Evolutionary conservation across 2,888 invertebrate genomes (phyloP).

Genomic region (Synergus gifuensis): DNA sequence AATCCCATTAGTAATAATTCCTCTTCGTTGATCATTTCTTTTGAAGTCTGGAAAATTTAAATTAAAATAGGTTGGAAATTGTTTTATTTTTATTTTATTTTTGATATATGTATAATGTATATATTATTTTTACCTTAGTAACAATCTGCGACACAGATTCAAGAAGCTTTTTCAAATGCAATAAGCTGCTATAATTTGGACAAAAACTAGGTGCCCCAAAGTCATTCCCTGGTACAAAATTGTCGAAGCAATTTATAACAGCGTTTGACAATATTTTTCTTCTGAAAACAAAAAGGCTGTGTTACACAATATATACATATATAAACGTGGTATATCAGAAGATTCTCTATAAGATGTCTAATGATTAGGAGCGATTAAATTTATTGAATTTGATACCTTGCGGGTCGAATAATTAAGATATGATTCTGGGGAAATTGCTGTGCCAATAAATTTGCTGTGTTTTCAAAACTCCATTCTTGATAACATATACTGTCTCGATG

Average conservation of each 20-base stretch:
- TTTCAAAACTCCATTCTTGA: slow-evolving; percentile 89
- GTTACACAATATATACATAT: too few relatives aligned
- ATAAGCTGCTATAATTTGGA: slow-evolving; percentile 85
- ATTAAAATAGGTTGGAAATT: background rate
- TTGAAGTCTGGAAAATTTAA: background rate
- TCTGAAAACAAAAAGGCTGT: slow-evolving; percentile 74
- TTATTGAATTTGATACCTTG: slow-evolving; percentile 81
- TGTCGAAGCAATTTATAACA: slow-evolving; percentile 89
- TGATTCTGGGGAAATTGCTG: slow-evolving; percentile 85
- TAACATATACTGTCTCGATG: slow-evolving; percentile 88
- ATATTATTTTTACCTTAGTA: slow-evolving; percentile 23
- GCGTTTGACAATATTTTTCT: slow-evolving; percentile 86
- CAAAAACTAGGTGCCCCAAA: slow-evolving; percentile 90
- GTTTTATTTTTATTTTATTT: background rate
- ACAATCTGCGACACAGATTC: slow-evolving; percentile 48
- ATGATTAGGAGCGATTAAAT: too few relatives aligned
- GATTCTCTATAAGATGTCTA: background rate
- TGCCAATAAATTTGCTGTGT: slow-evolving; percentile 84
- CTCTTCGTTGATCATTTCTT: slow-evolving; percentile 32
- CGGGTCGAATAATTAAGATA: slow-evolving; percentile 86
- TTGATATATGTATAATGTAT: background rate
- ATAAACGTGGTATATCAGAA: background rate
- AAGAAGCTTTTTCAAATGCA: slow-evolving; percentile 83
- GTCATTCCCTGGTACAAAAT: slow-evolving; percentile 90
- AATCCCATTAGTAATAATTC: slow-evolving; percentile 83